Conservation (phyloP, 2,888 invertebrate genomes). For the Platycheirus albimanus region DNA sequence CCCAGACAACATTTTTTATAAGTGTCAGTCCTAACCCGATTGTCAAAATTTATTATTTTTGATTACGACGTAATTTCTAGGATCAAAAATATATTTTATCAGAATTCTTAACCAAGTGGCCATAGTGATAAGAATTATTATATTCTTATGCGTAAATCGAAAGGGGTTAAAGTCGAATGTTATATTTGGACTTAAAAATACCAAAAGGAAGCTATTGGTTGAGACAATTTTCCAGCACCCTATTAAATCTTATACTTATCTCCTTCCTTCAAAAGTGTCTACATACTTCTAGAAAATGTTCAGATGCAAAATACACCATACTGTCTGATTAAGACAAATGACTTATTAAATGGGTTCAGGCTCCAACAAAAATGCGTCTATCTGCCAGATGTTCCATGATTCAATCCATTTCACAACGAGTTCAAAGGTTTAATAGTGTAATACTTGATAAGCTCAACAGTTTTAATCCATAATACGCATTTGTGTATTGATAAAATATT, state of each 20-base stretch:
- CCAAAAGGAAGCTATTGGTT: neutral
- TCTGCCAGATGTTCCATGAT: conserved; percentile 11
- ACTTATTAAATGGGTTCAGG: conserved; percentile 10
- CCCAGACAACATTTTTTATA: too few relatives aligned
- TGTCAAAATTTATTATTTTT: neutral
- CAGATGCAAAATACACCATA: conserved; percentile 1
- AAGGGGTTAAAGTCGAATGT: neutral
- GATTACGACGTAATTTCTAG: too few relatives aligned
- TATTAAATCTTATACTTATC: neutral
- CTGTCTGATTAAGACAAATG: conserved; percentile 17
- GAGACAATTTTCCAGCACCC: neutral
- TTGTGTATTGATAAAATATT: neutral
- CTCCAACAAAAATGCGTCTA: conserved; percentile 12
- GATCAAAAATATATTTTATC: too few relatives aligned
- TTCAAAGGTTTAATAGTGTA: conserved; percentile 5
- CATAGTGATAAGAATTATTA: neutral
- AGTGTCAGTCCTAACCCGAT: too few relatives aligned
- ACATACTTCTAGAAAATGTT: neutral
- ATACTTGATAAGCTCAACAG: neutral
- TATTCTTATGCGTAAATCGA: neutral
- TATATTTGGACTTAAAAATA: neutral
- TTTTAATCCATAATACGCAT: conserved; percentile 12
- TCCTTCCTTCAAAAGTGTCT: too few relatives aligned
- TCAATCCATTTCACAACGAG: conserved; percentile 12
- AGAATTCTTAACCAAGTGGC: too few relatives aligned